Evolutionary conservation across 2,113 vertebrate species (phyloP).

Genomic region (Chaetodon trifascialis): DNA sequence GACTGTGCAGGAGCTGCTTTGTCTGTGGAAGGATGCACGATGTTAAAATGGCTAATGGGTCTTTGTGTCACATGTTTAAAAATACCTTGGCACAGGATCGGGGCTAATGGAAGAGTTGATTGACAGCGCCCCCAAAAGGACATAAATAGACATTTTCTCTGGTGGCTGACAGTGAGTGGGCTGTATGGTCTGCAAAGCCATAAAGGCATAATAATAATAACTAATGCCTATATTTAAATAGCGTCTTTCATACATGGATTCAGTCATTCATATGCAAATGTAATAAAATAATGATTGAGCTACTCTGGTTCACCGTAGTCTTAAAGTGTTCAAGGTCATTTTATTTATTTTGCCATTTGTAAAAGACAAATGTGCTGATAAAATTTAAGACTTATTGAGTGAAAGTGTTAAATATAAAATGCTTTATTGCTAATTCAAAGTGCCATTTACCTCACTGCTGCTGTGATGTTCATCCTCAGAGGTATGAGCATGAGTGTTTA

Average conservation of each 20-base stretch:
- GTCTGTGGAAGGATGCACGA: background rate
- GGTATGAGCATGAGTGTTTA: background rate
- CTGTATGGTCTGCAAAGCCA: background rate
- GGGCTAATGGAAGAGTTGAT: background rate
- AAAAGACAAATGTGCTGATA: background rate
- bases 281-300: background rate
- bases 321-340: background rate
- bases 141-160: background rate
- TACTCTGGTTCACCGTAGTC: background rate
- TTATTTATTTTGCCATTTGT: background rate
- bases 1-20: background rate
- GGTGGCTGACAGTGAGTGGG: too few relatives aligned
- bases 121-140: slow-evolving; percentile 63
- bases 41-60: slow-evolving; percentile 15
- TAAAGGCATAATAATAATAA: background rate
- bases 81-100: slow-evolving; percentile 18
- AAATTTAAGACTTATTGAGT: background rate
- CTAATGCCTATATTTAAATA: too few relatives aligned
- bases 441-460: background rate
- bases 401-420: background rate
- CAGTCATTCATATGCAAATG: background rate
- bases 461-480: background rate
- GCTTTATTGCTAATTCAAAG: background rate
- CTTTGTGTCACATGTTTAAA: slow-evolving; percentile 45
- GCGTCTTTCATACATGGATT: background rate